Evolutionary conservation across 2,888 invertebrate species (phyloP).

Genomic region (Brassicogethes aeneus): DNA sequence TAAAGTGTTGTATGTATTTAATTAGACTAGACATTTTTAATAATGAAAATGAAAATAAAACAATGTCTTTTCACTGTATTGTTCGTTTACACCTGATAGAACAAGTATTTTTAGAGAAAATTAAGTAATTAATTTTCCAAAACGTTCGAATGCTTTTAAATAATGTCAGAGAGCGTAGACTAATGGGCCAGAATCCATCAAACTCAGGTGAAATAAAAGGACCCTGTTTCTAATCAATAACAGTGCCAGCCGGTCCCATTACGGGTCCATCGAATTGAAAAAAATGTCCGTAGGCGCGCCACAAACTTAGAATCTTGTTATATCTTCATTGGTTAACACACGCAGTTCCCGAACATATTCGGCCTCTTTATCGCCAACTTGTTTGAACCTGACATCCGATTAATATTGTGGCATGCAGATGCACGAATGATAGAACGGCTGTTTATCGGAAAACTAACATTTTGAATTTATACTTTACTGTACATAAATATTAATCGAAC

Average conservation of each 20-base stretch:
- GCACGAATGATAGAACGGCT: background rate
- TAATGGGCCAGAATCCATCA: background rate
- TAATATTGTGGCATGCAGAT: slow-evolving; percentile 42
- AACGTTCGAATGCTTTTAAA: background rate
- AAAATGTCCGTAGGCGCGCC: slow-evolving; percentile 16
- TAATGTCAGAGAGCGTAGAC: background rate
- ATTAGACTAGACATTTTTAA: too few species aligned
- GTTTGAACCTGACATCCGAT: slow-evolving; percentile 42
- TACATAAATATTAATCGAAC: too few species aligned
- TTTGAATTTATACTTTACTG: too few species aligned
- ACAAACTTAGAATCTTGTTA: slow-evolving; percentile 31
- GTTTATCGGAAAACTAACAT: too few species aligned
- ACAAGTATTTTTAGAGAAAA: too few species aligned
- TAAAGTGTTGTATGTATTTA: too few species aligned
- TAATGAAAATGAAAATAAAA: too few species aligned
- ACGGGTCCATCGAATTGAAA: slow-evolving; percentile 11
- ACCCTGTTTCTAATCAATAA: slow-evolving; percentile 21
- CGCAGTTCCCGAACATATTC: slow-evolving; percentile 39
- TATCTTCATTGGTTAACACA: slow-evolving; percentile 38
- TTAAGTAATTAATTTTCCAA: background rate
- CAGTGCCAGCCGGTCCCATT: slow-evolving; percentile 26
- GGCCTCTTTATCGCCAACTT: slow-evolving; percentile 43
- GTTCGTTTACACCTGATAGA: too few species aligned
- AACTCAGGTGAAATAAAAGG: slow-evolving; percentile 9
- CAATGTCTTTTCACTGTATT: too few species aligned